Percentiles rank a stretch among this genome's conserved stretches.
Evolutionary conservation across 2,797 vertebrate genomes (phyloP).

Genomic region (Eremophila alpestris): DNA sequence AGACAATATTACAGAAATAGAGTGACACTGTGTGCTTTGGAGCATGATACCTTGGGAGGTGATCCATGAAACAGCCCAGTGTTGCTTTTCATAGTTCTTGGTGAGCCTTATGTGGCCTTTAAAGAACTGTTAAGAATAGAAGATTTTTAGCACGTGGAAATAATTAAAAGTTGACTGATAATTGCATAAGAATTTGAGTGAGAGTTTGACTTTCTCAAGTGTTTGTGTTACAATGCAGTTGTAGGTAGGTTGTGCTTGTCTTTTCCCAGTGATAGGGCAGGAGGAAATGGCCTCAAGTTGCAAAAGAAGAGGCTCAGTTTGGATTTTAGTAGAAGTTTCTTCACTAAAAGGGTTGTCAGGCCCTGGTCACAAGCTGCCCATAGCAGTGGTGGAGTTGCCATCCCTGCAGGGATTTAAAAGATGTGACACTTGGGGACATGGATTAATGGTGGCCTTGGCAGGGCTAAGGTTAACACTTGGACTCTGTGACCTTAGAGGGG

Average conservation of each 20-base stretch:
- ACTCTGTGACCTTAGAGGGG: background rate
- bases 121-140: background rate
- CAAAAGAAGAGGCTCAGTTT: background rate
- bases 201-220: background rate
- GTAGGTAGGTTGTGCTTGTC: background rate
- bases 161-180: background rate
- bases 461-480: background rate
- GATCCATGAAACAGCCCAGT: background rate
- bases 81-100: background rate
- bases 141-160: accelerated
- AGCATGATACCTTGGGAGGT: background rate
- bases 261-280: background rate
- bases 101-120: background rate
- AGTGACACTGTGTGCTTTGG: accelerated
- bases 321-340: background rate
- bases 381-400: background rate
- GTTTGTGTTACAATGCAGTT: background rate
- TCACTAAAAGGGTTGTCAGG: accelerated
- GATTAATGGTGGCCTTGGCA: background rate
- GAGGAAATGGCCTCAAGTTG: background rate
- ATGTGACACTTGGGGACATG: accelerated
- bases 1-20: background rate
- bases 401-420: background rate
- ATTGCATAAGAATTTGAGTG: accelerated
- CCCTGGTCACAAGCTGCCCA: background rate